Evolutionary conservation across 1,140 invertebrate species (phyloP), one percentile per base, ranked within the genome.

Genomic region (Papilio polyxenes): DNA sequence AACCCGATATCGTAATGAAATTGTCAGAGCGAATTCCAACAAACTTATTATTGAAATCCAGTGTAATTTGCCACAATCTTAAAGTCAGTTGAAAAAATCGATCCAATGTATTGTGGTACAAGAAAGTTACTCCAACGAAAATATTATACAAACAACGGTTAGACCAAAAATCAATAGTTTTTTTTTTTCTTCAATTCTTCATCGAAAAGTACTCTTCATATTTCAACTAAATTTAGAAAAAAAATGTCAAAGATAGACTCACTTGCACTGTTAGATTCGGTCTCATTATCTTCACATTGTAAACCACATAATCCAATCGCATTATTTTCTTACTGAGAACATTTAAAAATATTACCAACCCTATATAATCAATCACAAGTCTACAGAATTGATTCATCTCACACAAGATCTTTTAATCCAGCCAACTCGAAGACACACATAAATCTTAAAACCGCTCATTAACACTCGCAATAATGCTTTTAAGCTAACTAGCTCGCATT

Each of bases 1-100:
- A 48, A 81, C 79, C 77, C 75, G 51, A 86, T 80, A 76, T 82
- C 81, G 76, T 86, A 89, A 89, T 89, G 84, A 87, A 87, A 89
- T 87, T 86, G 84, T 89, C 84, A 89, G 86, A 80, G 65, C 44
- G 51, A 81, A 86, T 86, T 85, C 83, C 82, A 56, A 53, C 53
- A 51, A 77, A 75, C 80, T 40, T 82, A 56, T 76, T 84, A 82
- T 85, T 79, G 77, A 83, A 86, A 86, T 88, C 83, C 82, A 75
- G 82, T 82, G 75, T 82, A 83, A 83, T 84, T 86, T 85, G 53
- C 76, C 59, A 80, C 77, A 79, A 15, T 69, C 37, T 69, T 80
- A 69, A 48, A 48, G 44, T 44, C 78, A 37, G 56, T 69, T 40
- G 37, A 51, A 65, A 80, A 69, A 65, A n/a, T 80, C 48, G 59